Conservation (phyloP, 1,140 invertebrate genomes). For the Diabrotica virgifera region DNA sequence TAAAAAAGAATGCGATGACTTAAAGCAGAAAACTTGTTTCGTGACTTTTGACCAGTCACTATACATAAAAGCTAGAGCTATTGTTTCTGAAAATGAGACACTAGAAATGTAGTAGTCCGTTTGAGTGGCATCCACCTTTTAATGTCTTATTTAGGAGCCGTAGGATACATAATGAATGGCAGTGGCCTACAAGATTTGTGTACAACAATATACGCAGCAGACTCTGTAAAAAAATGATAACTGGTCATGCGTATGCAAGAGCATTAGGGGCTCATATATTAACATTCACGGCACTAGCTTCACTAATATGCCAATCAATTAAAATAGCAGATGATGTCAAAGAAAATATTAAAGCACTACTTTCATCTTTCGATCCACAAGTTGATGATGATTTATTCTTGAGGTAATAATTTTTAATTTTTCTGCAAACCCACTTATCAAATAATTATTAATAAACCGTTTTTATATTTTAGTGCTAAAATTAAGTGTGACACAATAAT, state of each 20-base stretch:
- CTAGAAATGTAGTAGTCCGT: too few relatives aligned
- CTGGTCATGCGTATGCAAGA: too few relatives aligned
- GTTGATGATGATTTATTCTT: too few relatives aligned
- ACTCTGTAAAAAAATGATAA: too few relatives aligned
- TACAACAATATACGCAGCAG: too few relatives aligned
- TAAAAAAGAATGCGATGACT: not conserved
- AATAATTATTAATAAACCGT: conserved; percentile 5
- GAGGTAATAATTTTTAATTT: not conserved
- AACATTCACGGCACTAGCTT: not conserved
- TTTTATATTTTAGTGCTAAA: too few relatives aligned
- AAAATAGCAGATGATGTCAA: too few relatives aligned
- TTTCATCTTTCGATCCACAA: not conserved
- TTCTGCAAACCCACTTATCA: not conserved
- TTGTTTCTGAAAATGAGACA: conserved; percentile 22
- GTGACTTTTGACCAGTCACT: conserved; percentile 24
- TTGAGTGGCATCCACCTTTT: too few relatives aligned
- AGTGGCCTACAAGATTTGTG: too few relatives aligned
- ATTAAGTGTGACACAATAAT: not conserved
- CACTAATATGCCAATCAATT: not conserved
- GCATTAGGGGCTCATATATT: conserved; percentile 14
- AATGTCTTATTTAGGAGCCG: too few relatives aligned
- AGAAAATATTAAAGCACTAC: not conserved
- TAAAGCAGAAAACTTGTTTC: conserved; percentile 6
- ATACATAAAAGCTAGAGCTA: conserved; percentile 30
- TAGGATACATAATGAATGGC: too few relatives aligned